Conservation (phyloP, 2,113 vertebrate species). For the Collichthys lucidus region DNA sequence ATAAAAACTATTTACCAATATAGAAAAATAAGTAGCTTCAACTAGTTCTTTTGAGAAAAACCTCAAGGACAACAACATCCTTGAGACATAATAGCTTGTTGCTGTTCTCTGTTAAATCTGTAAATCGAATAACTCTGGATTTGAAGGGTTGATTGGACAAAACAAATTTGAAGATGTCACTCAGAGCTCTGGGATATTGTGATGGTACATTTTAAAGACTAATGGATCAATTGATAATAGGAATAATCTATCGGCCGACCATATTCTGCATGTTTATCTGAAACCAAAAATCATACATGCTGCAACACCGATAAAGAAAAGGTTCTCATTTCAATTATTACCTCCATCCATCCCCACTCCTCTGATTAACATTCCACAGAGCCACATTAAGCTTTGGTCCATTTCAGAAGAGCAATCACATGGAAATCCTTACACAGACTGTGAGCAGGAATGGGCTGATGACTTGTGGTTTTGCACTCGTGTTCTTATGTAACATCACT, state of each 20-base stretch:
- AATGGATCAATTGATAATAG: not conserved
- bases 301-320: not conserved
- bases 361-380: constrained; percentile 46
- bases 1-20: not conserved
- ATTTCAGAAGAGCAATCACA: constrained; percentile 30
- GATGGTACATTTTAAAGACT: too few species aligned
- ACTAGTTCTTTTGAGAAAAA: not conserved
- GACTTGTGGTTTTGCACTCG: constrained; percentile 10
- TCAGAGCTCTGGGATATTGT: not conserved
- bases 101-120: not conserved
- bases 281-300: not conserved
- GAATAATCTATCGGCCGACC: not conserved
- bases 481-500: constrained; percentile 53
- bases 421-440: constrained; percentile 4
- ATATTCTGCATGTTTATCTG: not conserved
- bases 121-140: not conserved
- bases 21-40: constrained; percentile 6
- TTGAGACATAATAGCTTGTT: not conserved
- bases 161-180: not conserved
- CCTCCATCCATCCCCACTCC: not conserved
- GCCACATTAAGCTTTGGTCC: constrained; percentile 27
- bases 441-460: constrained; percentile 20
- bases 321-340: constrained; percentile 7
- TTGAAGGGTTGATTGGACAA: not conserved
- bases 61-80: not conserved